Evolutionary conservation across 2,888 invertebrate species (phyloP), one percentile per base, ranked within the genome.

Genomic region (Lasius platythorax): DNA sequence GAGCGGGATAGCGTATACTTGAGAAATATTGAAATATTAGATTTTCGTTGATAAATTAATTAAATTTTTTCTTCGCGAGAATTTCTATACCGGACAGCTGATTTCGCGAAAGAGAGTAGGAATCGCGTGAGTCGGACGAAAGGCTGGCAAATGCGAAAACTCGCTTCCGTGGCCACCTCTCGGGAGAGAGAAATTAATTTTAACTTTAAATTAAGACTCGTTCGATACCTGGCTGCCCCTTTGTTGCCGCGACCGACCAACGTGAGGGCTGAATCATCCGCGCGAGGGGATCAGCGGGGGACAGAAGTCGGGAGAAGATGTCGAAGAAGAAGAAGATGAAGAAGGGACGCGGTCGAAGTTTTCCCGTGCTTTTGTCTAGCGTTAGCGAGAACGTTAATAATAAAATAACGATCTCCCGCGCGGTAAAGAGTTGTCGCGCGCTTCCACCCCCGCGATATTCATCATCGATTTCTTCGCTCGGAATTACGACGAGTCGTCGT

Each of bases 121-220:
- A 79, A 70, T 83, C 64, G 72, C 61, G 72, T 53, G 82, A 58
- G 75, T 75, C 82, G 46, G 76, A 87, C 83, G 85, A 88, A 88
- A 87, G 85, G 83, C 86, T 85, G 86, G 89, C 87, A 89, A 90
- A 90, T 85, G 88, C 88, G 87, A 91, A 91, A 91, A 87, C 87
- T 87, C 53, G n/a, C 66, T 78, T 30, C 61, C n/a, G 50, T 74
- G 28, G 23, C 15, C 33, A 63, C 53, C 8, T 53, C 15, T 53
- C n/a, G 81, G 81, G 3, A 88, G 88, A 92, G 91, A 93, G 94
- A 95, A 95, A 95, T 95, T 95, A 95, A 95, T 95, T 95, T 95
- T 91, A 95, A 95, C 93, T 95, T 95, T 95, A 95, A 95, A 95
- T 95, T 94, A 94, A 94, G 94, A 94, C 93, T 94, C 92, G 92